Evolutionary conservation across 2,888 invertebrate genomes (phyloP).

Genomic region (Nesidiocoris tenuis): DNA sequence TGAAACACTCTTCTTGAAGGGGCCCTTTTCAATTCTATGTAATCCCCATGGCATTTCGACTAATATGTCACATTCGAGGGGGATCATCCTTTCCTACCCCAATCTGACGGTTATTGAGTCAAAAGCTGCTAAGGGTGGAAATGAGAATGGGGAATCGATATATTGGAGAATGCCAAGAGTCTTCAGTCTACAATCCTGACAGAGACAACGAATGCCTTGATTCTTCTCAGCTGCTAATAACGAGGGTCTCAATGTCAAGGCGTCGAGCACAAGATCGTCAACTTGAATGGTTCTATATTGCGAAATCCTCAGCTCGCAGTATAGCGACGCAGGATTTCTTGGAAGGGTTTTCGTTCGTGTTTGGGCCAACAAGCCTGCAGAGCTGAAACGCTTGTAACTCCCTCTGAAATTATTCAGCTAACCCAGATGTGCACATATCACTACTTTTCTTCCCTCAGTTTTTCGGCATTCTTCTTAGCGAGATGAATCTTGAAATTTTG

Average conservation of each 20-base stretch:
- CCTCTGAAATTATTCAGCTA: too few relatives aligned
- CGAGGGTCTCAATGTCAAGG: conserved; percentile 24
- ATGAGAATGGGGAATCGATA: conserved; percentile 13
- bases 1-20: conserved; percentile 13
- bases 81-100: conserved; percentile 34
- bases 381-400: too few relatives aligned
- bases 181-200: not conserved
- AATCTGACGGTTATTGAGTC: conserved; percentile 36
- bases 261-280: not conserved
- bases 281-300: too few relatives aligned
- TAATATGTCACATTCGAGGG: conserved; percentile 24
- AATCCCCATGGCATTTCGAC: conserved; percentile 8
- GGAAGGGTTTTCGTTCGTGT: too few relatives aligned
- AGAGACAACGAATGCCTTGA: not conserved
- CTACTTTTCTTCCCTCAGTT: too few relatives aligned
- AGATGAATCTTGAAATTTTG: too few relatives aligned
- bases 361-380: too few relatives aligned
- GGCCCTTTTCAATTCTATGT: conserved; percentile 4
- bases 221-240: conserved; percentile 6
- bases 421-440: too few relatives aligned
- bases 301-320: too few relatives aligned
- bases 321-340: too few relatives aligned
- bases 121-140: conserved; percentile 22
- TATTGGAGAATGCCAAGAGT: conserved; percentile 15
- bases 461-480: too few relatives aligned